phyloP scores from a whole-genome alignment of 1,140 invertebrate genomes.

The Idris sp. region DNA sequence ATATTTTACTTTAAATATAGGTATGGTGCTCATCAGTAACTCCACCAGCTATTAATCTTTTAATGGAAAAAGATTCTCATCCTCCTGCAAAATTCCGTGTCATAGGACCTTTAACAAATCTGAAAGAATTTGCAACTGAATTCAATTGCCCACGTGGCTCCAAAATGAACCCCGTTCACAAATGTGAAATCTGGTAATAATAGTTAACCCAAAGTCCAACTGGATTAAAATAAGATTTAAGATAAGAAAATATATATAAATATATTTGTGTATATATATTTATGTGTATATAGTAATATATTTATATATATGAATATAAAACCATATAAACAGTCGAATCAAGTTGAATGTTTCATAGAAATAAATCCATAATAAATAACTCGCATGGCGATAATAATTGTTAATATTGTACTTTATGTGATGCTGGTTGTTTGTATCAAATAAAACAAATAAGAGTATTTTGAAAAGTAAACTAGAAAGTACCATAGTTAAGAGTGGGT shows the following conservation, averaged over 20 bases:
- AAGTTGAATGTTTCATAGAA: too few relatives aligned
- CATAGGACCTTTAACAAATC: constrained; percentile 92
- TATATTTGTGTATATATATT: constrained; percentile 2
- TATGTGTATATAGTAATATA: neutral
- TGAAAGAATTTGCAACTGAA: constrained; percentile 90
- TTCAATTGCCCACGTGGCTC: constrained; percentile 89
- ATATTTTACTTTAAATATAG: too few relatives aligned
- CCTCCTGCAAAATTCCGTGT: constrained; percentile 89
- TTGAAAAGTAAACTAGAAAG: too few relatives aligned
- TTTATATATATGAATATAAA: neutral
- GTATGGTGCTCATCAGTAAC: constrained; percentile 92
- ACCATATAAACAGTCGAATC: neutral
- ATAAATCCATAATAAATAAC: constrained; percentile 14
- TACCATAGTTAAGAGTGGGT: too few relatives aligned
- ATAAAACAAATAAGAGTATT: too few relatives aligned
- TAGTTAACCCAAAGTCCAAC: too few relatives aligned
- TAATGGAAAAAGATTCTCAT: constrained; percentile 92
- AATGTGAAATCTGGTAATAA: constrained; percentile 94
- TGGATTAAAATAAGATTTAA: too few relatives aligned
- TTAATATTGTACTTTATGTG: constrained; percentile 55
- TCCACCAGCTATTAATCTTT: constrained; percentile 84
- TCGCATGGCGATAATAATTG: constrained; percentile 25
- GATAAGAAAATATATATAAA: too few relatives aligned
- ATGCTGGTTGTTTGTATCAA: constrained; percentile 41
- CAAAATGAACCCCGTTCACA: constrained; percentile 93